These are phyloP conservation scores for Carollia perspicillata DNA, from an alignment of 2,113 vertebrate genomes.

Conservation along the genomic window DNA sequence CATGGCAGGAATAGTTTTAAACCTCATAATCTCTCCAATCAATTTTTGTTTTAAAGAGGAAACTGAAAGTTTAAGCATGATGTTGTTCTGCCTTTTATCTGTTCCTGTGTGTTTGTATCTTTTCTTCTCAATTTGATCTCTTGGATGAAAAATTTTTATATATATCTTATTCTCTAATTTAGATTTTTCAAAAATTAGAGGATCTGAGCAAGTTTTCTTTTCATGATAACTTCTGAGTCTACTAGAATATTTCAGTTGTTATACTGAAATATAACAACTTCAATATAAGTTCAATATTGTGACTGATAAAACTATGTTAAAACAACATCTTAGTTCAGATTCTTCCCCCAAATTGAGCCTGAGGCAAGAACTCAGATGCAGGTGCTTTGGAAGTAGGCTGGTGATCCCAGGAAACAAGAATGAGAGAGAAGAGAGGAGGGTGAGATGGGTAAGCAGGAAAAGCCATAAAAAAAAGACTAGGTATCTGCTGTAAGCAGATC, in stretches of 20 bases:
- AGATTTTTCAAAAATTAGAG: not conserved
- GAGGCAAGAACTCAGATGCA: not conserved
- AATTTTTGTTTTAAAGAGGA: not conserved
- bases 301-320: not conserved
- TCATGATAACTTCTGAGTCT: not conserved
- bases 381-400: not conserved
- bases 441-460: not conserved
- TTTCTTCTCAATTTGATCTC: not conserved
- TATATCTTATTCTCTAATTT: not conserved
- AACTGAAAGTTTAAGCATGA: not conserved
- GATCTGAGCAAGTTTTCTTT: not conserved
- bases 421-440: not conserved
- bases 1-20: not conserved
- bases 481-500: not conserved
- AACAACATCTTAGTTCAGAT: not conserved
- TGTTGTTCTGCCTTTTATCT: not conserved
- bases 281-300: too few species aligned
- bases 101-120: not conserved
- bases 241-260: not conserved
- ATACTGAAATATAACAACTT: too few species aligned
- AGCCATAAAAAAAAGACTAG: not conserved
- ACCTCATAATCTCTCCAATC: not conserved
- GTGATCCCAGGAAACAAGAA: not conserved
- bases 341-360: not conserved
- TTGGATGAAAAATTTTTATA: not conserved